Conservation (phyloP, 1,140 invertebrate genomes). For the Atta cephalotes region DNA sequence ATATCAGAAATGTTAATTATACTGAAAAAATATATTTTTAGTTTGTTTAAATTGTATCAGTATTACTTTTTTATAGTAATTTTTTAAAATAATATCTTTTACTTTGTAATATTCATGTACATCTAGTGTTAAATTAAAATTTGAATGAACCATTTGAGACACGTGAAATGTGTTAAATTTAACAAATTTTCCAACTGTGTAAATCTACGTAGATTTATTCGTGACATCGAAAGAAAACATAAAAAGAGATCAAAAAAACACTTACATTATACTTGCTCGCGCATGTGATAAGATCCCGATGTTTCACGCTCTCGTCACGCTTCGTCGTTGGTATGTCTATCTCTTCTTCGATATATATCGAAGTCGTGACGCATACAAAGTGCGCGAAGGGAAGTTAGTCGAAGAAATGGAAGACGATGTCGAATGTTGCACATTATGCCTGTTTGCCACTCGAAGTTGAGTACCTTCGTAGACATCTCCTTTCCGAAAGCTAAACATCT, state of each 20-base stretch:
- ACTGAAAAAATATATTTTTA: too few relatives aligned
- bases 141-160: too few relatives aligned
- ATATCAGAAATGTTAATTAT: too few relatives aligned
- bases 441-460: constrained; percentile 39
- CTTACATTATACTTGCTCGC: background rate
- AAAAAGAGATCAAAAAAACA: background rate
- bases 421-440: constrained; percentile 49
- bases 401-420: constrained; percentile 42
- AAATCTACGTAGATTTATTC: background rate
- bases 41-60: too few relatives aligned
- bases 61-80: too few relatives aligned
- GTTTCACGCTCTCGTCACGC: constrained; percentile 33
- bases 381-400: constrained; percentile 28
- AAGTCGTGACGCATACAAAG: constrained; percentile 50
- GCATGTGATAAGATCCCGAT: constrained; percentile 2
- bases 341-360: constrained; percentile 34
- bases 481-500: constrained; percentile 32
- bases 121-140: too few relatives aligned
- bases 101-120: too few relatives aligned
- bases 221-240: background rate
- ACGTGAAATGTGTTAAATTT: too few relatives aligned
- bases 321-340: constrained; percentile 7
- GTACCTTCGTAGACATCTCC: constrained; percentile 26
- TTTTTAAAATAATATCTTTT: too few relatives aligned
- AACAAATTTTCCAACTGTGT: too few relatives aligned